Conservation (phyloP, 2,797 vertebrate genomes). For the Corythornis leucogaster region DNA sequence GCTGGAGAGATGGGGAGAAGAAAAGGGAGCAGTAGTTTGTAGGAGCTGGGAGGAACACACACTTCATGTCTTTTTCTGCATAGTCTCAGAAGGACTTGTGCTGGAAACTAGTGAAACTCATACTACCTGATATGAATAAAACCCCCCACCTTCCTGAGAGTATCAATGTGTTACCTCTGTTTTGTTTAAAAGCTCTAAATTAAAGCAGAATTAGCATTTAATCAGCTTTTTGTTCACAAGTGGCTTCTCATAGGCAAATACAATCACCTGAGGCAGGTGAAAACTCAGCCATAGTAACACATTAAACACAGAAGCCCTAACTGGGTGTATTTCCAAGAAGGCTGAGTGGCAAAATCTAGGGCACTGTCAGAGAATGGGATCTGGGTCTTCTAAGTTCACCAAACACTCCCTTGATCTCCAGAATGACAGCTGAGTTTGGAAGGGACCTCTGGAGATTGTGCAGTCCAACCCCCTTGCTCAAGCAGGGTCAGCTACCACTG, state of each 20-base stretch:
- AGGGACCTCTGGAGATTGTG: neutral
- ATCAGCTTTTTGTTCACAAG: neutral
- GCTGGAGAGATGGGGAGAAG: constrained; percentile 74
- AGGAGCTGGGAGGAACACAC: neutral
- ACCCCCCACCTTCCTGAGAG: neutral
- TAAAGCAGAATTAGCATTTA: neutral
- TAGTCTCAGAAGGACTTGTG: neutral
- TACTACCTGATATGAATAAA: neutral
- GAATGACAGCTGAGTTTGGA: neutral
- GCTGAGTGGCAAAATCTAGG: neutral
- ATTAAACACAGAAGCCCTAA: neutral
- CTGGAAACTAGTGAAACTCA: constrained; percentile 3
- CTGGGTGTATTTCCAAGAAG: neutral
- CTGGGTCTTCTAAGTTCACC: neutral
- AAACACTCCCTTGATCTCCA: neutral
- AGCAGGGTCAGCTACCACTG: neutral
- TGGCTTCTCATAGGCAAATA: neutral
- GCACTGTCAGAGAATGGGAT: neutral
- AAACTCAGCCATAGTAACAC: neutral
- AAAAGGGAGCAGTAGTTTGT: neutral
- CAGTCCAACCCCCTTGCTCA: neutral
- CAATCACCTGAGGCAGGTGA: neutral
- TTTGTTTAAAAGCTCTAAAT: neutral
- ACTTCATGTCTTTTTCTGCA: neutral
- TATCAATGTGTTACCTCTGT: neutral